Percentiles rank a stretch among this genome's conserved stretches.
Evolutionary conservation across 2,888 invertebrate species (phyloP).

Genomic region (Celastrina argiolus): DNA sequence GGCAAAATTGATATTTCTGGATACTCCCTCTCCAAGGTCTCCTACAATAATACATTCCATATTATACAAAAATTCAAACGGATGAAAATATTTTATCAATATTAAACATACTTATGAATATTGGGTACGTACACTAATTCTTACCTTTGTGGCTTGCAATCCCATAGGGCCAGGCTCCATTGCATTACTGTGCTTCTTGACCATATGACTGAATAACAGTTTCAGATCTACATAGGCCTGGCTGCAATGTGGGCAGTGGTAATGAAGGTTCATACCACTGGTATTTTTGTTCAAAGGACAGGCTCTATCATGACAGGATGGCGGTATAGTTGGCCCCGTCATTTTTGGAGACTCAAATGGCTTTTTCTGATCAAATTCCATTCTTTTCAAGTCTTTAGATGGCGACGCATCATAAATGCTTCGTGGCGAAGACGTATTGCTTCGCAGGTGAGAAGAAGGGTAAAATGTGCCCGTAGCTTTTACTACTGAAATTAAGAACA

Average conservation of each 20-base stretch:
- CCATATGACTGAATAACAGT: conserved; percentile 68
- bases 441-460: conserved; percentile 83
- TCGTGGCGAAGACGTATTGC: conserved; percentile 75
- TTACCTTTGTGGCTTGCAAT: conserved; percentile 72
- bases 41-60: conserved; percentile 48
- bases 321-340: conserved; percentile 69
- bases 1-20: conserved; percentile 74
- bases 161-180: conserved; percentile 65
- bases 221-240: conserved; percentile 71
- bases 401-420: conserved; percentile 74
- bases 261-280: conserved; percentile 69
- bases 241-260: conserved; percentile 69
- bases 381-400: conserved; percentile 71
- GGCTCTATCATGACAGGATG: conserved; percentile 78
- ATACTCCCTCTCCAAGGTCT: conserved; percentile 73
- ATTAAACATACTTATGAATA: background rate
- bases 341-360: conserved; percentile 54
- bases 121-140: conserved; percentile 23
- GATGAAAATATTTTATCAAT: conserved; percentile 29
- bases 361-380: conserved; percentile 61
- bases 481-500: conserved; percentile 84
- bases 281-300: conserved; percentile 68
- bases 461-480: conserved; percentile 95
- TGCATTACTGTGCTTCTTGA: conserved; percentile 66
- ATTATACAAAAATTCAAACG: conserved; percentile 12